These are phyloP conservation scores for Poeciliopsis gracilis DNA, from an alignment of 2,797 vertebrate genomes.

Conservation along the genomic window DNA sequence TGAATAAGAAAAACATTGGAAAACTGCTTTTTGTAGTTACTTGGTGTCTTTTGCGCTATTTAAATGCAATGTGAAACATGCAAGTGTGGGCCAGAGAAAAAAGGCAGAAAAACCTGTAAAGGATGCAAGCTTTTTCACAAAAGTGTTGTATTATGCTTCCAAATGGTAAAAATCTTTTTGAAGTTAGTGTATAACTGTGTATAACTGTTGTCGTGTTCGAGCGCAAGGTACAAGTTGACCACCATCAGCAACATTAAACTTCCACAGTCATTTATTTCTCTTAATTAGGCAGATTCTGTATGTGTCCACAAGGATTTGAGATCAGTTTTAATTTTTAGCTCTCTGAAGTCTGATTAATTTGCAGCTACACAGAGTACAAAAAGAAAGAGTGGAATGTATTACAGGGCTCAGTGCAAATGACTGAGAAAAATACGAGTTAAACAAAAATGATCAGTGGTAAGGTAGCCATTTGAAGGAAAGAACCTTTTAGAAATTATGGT, in stretches of 20 bases:
- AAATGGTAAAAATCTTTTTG: background rate
- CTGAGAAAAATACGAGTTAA: slow-evolving; percentile 1
- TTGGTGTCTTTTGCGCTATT: background rate
- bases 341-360: slow-evolving; percentile 75
- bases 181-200: background rate
- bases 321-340: slow-evolving; percentile 73
- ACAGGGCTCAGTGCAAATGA: slow-evolving; percentile 24
- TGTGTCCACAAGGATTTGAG: slow-evolving; percentile 65
- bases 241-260: slow-evolving; percentile 5
- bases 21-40: background rate
- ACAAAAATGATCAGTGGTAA: slow-evolving; percentile 19
- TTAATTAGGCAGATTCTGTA: slow-evolving; percentile 62
- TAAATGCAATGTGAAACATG: background rate
- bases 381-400: slow-evolving; percentile 25
- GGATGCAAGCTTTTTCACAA: background rate
- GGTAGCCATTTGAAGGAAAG: slow-evolving; percentile 34
- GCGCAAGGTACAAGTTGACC: background rate
- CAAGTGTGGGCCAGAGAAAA: background rate
- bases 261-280: slow-evolving; percentile 50
- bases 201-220: background rate
- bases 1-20: background rate
- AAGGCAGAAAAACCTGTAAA: background rate
- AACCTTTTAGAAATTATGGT: slow-evolving; percentile 19
- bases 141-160: background rate
- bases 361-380: slow-evolving; percentile 53